Conservation (phyloP, 2,113 vertebrate species). For the Apteryx mantelli region DNA sequence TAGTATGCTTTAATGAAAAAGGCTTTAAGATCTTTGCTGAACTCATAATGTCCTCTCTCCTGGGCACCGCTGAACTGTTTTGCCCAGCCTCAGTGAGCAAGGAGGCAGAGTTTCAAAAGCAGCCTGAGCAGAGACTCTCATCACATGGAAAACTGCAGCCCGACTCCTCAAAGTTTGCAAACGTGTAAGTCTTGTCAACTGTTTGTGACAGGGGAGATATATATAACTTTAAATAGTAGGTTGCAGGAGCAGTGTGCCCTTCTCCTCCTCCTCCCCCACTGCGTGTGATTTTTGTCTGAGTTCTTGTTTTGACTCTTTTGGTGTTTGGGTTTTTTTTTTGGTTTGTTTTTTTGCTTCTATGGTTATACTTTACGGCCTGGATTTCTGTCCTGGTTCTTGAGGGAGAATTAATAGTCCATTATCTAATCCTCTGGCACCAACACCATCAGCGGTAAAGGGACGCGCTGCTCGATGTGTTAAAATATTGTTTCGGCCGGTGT, state of each 20-base stretch:
- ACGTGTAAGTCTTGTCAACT: rapidly evolving
- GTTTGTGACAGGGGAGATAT: background rate
- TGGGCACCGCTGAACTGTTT: background rate
- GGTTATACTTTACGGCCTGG: background rate
- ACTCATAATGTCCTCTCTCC: background rate
- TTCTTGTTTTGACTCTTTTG: background rate
- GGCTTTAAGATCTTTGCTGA: background rate
- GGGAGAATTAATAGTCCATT: background rate
- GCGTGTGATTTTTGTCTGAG: rapidly evolving
- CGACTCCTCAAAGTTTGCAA: background rate
- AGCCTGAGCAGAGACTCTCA: rapidly evolving
- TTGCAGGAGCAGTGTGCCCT: background rate
- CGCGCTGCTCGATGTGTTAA: rapidly evolving
- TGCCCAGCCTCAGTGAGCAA: rapidly evolving
- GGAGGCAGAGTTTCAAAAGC: background rate
- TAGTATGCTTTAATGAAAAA: rapidly evolving
- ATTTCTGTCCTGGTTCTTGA: background rate
- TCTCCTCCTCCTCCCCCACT: background rate
- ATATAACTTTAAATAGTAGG: background rate
- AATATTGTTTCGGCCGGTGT: background rate
- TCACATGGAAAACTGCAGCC: rapidly evolving
- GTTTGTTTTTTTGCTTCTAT: background rate
- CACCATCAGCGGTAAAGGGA: background rate
- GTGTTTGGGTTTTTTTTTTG: background rate
- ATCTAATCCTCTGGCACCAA: rapidly evolving